Base-by-base conservation (phyloP, 2,888 invertebrate genomes). In the Dione juno region DNA sequence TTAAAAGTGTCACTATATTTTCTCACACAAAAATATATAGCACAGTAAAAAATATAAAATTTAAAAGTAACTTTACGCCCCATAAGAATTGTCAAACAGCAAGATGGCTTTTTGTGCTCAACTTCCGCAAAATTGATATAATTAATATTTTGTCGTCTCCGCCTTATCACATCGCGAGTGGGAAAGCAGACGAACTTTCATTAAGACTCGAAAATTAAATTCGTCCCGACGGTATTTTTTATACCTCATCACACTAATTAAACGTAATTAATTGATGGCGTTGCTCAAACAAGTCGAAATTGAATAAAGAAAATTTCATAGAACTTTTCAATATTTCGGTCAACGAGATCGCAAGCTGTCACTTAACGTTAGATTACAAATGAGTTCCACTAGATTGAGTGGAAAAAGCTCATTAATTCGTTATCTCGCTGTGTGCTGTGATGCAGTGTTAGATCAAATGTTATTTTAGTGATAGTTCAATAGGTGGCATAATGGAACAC, bases 231-330 rank as follows among this genome's bases (percentile, higher is more conserved):
- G 82, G 82, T 81, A 78, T 78, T 83, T 84, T 86, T 88, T 86
- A 84, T 79, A 77, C 80, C 81, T 74, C 76, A 76, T 75, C 73
- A 76, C 72, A 69, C 81, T 86, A 86, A 88, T 87, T 86, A 85
- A 87, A 85, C 79, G 82, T 82, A 82, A 86, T 84, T 87, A 78
- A 84, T 82, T 82, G 80, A 81, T 80, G 80, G 83, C 80, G 79
- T 78, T 82, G 69, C 74, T 76, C 75, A 75, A 77, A 77, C 71
- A 73, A 74, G 74, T 70, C 72, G 67, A 71, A 74, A 72, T 75
- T 74, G 74, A 71, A 73, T 72, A 70, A 69, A 64, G 67, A 72
- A 72, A 57, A 67, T 69, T 69, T 71, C 50, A 58, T 57, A 45
- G 21, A 65, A 52, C 53, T 59, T 69, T 72, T 65, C 43, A 66